A percentile compares a stretch with the other conserved stretches of the same genome.
Evolutionary conservation across 1,140 invertebrate genomes (phyloP).

Genomic region (Ptiloglossa arizonensis): DNA sequence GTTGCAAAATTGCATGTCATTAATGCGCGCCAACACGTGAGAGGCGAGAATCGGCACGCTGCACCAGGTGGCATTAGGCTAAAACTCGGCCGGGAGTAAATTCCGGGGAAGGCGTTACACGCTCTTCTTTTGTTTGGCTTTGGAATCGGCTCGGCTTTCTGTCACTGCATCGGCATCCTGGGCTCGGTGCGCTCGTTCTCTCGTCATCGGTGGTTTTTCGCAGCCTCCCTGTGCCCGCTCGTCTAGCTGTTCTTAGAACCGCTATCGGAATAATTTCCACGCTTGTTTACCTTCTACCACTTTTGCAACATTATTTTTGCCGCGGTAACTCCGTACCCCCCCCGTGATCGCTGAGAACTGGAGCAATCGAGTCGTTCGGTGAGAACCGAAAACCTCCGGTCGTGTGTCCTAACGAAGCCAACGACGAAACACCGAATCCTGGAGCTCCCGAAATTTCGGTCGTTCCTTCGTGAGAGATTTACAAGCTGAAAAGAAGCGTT

Average conservation of each 20-base stretch:
- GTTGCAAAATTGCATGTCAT: slow-evolving; percentile 82
- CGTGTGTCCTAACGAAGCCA: too few relatives aligned
- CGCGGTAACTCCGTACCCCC: neutral
- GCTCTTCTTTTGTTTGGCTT: slow-evolving; percentile 40
- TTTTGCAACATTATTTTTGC: neutral
- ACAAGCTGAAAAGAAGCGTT: too few relatives aligned
- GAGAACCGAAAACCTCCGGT: neutral
- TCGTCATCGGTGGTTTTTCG: neutral
- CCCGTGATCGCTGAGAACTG: neutral
- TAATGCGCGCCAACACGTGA: slow-evolving; percentile 70
- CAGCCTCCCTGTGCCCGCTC: neutral
- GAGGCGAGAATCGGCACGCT: slow-evolving; percentile 51
- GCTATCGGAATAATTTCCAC: slow-evolving; percentile 28
- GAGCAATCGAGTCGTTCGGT: neutral
- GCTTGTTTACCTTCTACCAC: slow-evolving; percentile 45
- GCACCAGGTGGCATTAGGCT: slow-evolving; percentile 3
- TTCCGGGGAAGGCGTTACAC: slow-evolving; percentile 42
- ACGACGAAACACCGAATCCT: too few relatives aligned
- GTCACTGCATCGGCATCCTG: slow-evolving; percentile 55
- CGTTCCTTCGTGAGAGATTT: too few relatives aligned
- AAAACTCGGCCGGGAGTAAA: slow-evolving; percentile 13
- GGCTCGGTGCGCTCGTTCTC: slow-evolving; percentile 16
- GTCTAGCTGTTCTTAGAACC: slow-evolving; percentile 23
- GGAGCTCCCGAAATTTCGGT: too few relatives aligned
- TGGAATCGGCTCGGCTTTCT: slow-evolving; percentile 23